Evolutionary conservation across 2,888 invertebrate species (phyloP), one percentile per base, ranked within the genome.

Genomic region (Eledone cirrhosa): DNA sequence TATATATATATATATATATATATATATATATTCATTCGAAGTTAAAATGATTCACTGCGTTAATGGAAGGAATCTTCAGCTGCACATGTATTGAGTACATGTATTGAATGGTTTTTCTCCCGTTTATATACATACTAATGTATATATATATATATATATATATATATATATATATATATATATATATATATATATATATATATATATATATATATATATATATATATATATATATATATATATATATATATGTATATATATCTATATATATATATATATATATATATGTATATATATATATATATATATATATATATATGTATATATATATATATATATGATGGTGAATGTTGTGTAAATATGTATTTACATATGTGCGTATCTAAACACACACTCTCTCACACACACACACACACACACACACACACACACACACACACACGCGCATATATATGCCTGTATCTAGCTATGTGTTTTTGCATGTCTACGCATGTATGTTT

Each of bases 111-210:
- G 16, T 24, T 63, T n/a, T 7, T 1, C 8, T 8, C 27, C n/a
- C 27, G 27, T 63, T 24, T 63, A 63, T 63, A 16, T 63, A 19
- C 19, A 63, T 63, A 63, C 27, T 11, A 8, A 63, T 63, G 22
- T 48, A 77, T 48, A 59, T 48, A 77, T 53, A 48, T 77, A 77
- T 77, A 48, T 77, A 77, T 77, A 41, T 88, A 96, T 96, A 96
- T 97, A 92, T 96, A 96, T 94, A 65, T 79, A 69, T 69, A 69
- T 69, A 69, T 69, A 69, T 69, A 69, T 16, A 69, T 69, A 69
- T 16, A 69, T 69, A 69, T 16, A 69, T 69, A 69, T 16, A 69
- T 69, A 69, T 69, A 69, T 69, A 69, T 69, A 69, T 69, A 69
- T 69, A 69, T 69, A 69, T 69, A 69, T 69, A 69, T 69, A 69